Evolutionary conservation across 2,113 vertebrate genomes (phyloP), one percentile per base, ranked within the genome.

Genomic region (Paraplagusia blochii): DNA sequence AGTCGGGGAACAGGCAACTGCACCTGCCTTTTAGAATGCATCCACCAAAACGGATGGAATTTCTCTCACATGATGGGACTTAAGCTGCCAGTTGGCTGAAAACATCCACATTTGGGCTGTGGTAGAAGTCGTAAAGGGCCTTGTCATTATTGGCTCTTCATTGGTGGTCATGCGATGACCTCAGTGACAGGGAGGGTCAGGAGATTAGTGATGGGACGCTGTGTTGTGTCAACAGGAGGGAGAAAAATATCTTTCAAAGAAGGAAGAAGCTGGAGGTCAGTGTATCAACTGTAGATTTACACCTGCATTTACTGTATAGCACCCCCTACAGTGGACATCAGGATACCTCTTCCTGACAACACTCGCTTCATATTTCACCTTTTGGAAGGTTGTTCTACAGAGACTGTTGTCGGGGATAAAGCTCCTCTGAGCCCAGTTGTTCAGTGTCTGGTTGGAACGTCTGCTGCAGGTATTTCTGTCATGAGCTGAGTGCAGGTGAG

Each of bases 141-240:
- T 14, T 19, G 47, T 45, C 36, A 72, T 69, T 60, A 61, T 79
- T 59, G 60, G 48, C 66, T 61, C 60, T 69, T 61, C 18, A 13
- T 71, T 47, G 66, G 46, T 14, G 54, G 65, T 83, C 82, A 87
- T 77, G 69, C 76, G 83, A 75, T 19, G 63, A 72, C 74, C 71
- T 69, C 40, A 1, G 38, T 11, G 12, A 49, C 48, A 36, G 38
- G 71, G 53, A 48, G 60, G 79, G 67, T 87, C 80, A 72, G 52
- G 63, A 66, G 83, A 82, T 87, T 82, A 88, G 82, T 46, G 65
- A 61, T 29, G 14, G 62, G 44, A 33, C 19, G 4, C 54, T 69
- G 76, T 86, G 79, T 84, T 87, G 69, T 87, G 84, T 85, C 85
- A 88, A 84, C 85, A 86, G 36, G 61, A 56, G 18, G 50, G 6